phyloP scores from a whole-genome alignment of 2,888 invertebrate species.

The Tiphia femorata region DNA sequence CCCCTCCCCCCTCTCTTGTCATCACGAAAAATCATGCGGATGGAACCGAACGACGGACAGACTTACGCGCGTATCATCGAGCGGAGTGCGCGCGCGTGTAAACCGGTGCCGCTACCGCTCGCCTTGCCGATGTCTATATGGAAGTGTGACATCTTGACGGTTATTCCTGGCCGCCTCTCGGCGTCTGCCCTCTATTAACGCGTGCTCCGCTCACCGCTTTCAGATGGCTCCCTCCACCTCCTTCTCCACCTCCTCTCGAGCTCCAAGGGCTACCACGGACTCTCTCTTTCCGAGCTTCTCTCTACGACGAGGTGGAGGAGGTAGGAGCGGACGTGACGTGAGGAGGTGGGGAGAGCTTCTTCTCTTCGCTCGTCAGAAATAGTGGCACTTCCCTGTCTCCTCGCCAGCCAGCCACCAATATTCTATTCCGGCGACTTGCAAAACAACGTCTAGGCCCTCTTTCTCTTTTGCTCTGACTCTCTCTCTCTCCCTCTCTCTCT shows the following conservation, averaged over 20 bases:
- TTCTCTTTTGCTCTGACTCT: constrained; percentile 14
- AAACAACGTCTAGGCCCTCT: constrained; percentile 64
- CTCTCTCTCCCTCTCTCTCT: not conserved
- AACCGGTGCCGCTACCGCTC: constrained; percentile 31
- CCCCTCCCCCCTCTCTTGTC: not conserved
- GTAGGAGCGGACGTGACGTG: not conserved
- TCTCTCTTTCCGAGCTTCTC: not conserved
- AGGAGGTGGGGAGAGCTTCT: constrained; percentile 27
- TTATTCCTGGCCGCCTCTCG: constrained; percentile 62
- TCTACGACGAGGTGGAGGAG: not conserved
- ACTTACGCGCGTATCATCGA: constrained; percentile 44
- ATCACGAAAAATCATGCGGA: constrained; percentile 11
- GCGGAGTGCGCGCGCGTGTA: constrained; percentile 34
- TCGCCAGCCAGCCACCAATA: constrained; percentile 71
- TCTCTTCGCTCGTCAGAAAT: constrained; percentile 66
- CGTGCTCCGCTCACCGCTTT: constrained; percentile 39
- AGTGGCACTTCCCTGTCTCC: constrained; percentile 68
- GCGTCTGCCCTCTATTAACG: constrained; percentile 59
- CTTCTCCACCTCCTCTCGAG: constrained; percentile 17
- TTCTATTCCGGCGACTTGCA: constrained; percentile 71
- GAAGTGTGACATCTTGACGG: constrained; percentile 68
- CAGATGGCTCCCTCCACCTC: constrained; percentile 30
- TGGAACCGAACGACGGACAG: not conserved
- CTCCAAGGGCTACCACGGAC: constrained; percentile 21
- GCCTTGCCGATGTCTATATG: constrained; percentile 61